These are phyloP conservation scores for Philereme transversata DNA, from an alignment of 2,888 invertebrate genomes.

Conservation along the genomic window DNA sequence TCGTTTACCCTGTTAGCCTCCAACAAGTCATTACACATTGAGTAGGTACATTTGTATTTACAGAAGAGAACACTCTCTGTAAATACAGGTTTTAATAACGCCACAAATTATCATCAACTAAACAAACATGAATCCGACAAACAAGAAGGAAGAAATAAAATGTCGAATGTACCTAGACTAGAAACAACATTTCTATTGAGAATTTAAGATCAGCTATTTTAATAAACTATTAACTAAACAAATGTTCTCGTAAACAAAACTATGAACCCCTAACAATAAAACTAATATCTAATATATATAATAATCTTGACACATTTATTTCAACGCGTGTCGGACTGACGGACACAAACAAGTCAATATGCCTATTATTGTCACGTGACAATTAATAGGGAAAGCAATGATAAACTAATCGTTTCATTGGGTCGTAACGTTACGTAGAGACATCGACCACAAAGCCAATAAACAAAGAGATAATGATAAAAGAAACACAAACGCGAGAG, in stretches of 20 bases:
- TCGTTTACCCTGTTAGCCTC: constrained; percentile 25
- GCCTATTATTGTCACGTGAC: constrained; percentile 35
- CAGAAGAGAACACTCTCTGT: too few species aligned
- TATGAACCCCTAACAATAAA: constrained; percentile 7
- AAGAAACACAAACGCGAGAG: constrained; percentile 39
- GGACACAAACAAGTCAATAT: constrained; percentile 47
- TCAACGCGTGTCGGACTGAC: constrained; percentile 22
- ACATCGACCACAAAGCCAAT: constrained; percentile 25
- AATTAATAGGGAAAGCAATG: constrained; percentile 37
- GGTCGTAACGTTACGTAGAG: constrained; percentile 27
- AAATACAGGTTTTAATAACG: neutral
- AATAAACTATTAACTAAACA: neutral
- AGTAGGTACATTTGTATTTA: neutral
- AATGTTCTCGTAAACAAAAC: constrained; percentile 4
- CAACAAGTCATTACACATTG: constrained; percentile 21
- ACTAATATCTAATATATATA: constrained; percentile 3
- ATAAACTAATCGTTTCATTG: constrained; percentile 39
- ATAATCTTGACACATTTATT: constrained; percentile 31
- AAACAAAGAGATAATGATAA: constrained; percentile 38
- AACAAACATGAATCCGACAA: neutral
- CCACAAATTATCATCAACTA: neutral
- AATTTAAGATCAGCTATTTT: neutral
- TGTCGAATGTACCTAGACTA: neutral
- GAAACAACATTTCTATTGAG: neutral
- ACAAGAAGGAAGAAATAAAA: neutral